These are phyloP conservation scores for Acleris holmiana DNA, from an alignment of 2,888 invertebrate genomes.

Conservation along the genomic window DNA sequence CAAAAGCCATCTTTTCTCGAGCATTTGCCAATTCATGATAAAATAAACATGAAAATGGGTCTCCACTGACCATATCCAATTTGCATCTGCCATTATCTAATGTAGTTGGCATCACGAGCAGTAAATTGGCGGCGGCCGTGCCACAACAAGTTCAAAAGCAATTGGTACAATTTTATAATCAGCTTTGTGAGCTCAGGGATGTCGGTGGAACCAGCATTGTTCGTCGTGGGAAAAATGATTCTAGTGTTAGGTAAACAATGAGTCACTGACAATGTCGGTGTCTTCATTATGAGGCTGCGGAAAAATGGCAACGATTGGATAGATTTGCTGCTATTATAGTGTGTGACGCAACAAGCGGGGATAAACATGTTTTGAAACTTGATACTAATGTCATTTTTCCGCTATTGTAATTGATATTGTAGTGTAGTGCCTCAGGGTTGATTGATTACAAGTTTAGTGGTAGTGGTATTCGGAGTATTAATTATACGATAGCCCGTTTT, in stretches of 20 bases:
- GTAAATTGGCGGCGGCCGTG: constrained; percentile 65
- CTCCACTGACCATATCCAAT: constrained; percentile 66
- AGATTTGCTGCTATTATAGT: not conserved
- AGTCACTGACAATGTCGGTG: constrained; percentile 31
- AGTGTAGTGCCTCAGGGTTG: too few species aligned
- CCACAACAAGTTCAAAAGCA: constrained; percentile 70
- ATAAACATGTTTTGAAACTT: not conserved
- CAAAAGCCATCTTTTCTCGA: not conserved
- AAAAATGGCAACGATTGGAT: not conserved
- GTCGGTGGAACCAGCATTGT: constrained; percentile 53
- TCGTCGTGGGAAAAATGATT: constrained; percentile 54
- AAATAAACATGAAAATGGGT: constrained; percentile 43
- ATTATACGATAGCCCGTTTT: too few species aligned
- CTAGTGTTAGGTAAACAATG: constrained; percentile 50
- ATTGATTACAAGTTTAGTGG: too few species aligned
- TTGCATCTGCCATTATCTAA: constrained; percentile 81
- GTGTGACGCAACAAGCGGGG: constrained; percentile 7
- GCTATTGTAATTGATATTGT: too few species aligned
- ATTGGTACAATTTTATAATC: constrained; percentile 79
- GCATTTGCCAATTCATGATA: constrained; percentile 36
- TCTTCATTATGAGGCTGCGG: not conserved
- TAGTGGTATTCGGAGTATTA: too few species aligned
- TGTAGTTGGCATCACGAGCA: constrained; percentile 65
- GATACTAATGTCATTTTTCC: not conserved
- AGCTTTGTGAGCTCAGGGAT: constrained; percentile 59